Evolutionary conservation across 2,888 invertebrate genomes (phyloP).

Genomic region (Tinea pellionella): DNA sequence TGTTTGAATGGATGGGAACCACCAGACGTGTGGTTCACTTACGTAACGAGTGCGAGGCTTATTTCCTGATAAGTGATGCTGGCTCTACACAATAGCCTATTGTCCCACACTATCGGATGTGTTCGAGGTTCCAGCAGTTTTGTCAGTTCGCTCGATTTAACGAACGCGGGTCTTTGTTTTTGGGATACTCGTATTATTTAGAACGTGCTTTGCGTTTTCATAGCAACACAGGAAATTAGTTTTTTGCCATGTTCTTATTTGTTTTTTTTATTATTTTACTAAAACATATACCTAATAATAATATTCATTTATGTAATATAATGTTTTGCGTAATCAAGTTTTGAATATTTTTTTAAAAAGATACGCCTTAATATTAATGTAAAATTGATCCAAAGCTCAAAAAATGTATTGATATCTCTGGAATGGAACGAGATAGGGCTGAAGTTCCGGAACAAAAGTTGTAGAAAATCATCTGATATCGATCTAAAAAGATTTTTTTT

Average conservation of each 20-base stretch:
- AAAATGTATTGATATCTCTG: too few species aligned
- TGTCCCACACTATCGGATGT: constrained; percentile 9
- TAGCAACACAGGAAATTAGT: neutral
- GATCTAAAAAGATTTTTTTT: too few species aligned
- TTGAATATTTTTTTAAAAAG: too few species aligned
- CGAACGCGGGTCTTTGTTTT: neutral
- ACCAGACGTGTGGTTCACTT: neutral
- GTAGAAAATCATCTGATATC: too few species aligned
- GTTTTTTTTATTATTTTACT: too few species aligned
- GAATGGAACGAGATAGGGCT: too few species aligned
- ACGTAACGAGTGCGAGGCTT: constrained; percentile 6
- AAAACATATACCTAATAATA: too few species aligned
- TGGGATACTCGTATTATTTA: neutral
- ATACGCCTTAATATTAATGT: too few species aligned
- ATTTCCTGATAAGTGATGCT: constrained; percentile 1
- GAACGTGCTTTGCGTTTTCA: neutral
- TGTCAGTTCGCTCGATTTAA: constrained; percentile 9
- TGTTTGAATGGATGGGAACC: neutral
- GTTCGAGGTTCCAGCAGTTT: constrained; percentile 1
- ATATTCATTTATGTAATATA: too few species aligned
- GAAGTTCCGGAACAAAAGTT: too few species aligned
- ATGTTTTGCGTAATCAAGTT: too few species aligned
- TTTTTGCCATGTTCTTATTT: neutral
- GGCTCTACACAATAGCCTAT: neutral
- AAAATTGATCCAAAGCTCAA: too few species aligned